phyloP scores from a whole-genome alignment of 2,888 invertebrate species.

The Andrena bucephala region DNA sequence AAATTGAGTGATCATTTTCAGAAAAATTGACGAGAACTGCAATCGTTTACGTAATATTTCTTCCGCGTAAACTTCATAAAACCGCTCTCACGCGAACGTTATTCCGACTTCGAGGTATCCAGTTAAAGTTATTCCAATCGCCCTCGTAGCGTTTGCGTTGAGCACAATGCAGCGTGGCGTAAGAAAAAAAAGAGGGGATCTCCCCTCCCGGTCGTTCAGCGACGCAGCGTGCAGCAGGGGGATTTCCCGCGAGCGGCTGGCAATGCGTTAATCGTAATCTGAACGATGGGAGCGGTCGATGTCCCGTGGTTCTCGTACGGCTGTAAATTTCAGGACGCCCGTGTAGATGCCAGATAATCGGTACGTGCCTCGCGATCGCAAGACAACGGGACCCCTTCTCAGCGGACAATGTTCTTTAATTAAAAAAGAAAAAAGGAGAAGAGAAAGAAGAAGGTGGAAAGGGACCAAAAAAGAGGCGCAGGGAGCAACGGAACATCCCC shows the following conservation, averaged over 20 bases:
- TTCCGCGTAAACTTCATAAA: too few species aligned
- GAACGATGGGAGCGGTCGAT: constrained; percentile 13
- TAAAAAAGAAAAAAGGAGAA: constrained; percentile 6
- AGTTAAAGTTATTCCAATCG: neutral
- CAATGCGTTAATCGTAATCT: constrained; percentile 32
- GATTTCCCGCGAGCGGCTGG: constrained; percentile 10
- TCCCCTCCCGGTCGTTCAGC: neutral
- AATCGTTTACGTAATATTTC: too few species aligned
- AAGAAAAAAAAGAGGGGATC: neutral
- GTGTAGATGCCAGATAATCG: constrained; percentile 4
- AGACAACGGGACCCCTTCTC: neutral
- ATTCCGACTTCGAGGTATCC: neutral
- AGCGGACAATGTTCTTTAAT: constrained; percentile 27
- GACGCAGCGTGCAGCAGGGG: neutral
- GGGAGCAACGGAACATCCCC: constrained; percentile 7
- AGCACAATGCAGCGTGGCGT: neutral
- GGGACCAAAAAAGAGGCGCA: neutral
- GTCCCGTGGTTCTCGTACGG: constrained; percentile 17
- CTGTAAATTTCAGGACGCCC: constrained; percentile 1
- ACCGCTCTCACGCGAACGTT: neutral
- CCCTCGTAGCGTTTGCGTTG: neutral
- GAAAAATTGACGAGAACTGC: too few species aligned
- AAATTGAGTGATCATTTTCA: too few species aligned
- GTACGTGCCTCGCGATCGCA: neutral
- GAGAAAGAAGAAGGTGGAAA: neutral